Evolutionary conservation across 1,140 invertebrate species (phyloP), one percentile per base, ranked within the genome.

Genomic region (Araneus ventricosus): DNA sequence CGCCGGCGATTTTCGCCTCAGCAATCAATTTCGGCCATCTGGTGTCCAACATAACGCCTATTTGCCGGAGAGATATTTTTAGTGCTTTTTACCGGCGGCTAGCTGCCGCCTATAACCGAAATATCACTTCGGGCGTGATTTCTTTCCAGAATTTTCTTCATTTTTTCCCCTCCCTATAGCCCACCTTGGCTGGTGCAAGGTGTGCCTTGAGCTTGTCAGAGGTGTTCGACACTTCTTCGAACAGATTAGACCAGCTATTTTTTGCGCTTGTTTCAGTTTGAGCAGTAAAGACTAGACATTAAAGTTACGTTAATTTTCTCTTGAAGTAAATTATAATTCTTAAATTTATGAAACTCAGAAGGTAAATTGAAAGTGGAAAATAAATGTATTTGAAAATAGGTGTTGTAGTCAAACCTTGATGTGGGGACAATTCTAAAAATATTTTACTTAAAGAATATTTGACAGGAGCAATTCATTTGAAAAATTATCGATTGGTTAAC

Each of bases 1-100:
- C 89, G 89, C 89, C 89, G 24, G 75, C 79, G 89, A 91, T 91
- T 91, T 91, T 91, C 89, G 89, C 89, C 79, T 91, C 79, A 91
- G 89, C 89, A 91, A 91, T 91, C 89, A 91, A 91, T 91, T 91
- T 37, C 79, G 22, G 39, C 89, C 89, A 91, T 82, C 89, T 91
- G 89, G 75, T 91, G 89, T 91, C 89, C 89, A 82, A 84, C 79
- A 91, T 59, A 82, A 82, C 67, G 75, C 52, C 70, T 82, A 63
- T 84, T 91, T 91, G 79, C 79, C 39, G 37, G 52, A 61, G 85
- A 39, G 70, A 63, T 59, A 59, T 87, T 91, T 82, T 82, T 61
- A 82, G 75, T 90, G 63, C 67, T 75, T 37, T 80, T 80, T 59
- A 37, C 37, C 27, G 41, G 39, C 39, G 70, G 67, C 37, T 75